Base-by-base conservation (phyloP, 1,140 invertebrate species). In the Zelostemma sp. region DNA sequence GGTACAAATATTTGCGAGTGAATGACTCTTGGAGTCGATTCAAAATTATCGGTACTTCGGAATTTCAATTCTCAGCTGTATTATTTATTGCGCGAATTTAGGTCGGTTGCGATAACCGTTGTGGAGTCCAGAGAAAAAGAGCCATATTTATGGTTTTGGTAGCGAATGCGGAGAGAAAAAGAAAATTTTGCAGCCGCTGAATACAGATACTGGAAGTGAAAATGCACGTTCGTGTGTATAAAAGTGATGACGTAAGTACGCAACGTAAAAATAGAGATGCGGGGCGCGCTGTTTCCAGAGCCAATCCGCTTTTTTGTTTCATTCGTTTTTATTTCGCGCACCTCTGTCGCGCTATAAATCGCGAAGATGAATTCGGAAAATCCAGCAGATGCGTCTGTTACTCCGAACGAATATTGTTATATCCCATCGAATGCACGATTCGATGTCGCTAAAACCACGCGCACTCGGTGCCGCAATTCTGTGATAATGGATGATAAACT, bases 191-290 rank as follows among this genome's bases (percentile, higher is more conserved):
- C 38, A 28, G 38, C 57, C 41, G 58, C 41, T 25, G 12, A 14
- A 54, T 38, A 61, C 28, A 61, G 40, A 55, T 48, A 49, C 46
- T 50, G 38, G 45, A 38, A 56, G 56, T 33, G 18, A 15, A n/a
- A 40, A 35, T 51, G 0, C 35, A 11, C 35, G 15, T 50, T 33
- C n/a, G n/a, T 50, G 54, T 11, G 43, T 17, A 21, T 31, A 15
- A 9, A 61, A 45, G 46, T 12, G 60, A 63, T 63, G 60, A 63
- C 60, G 60, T 56, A 63, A 63, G 51, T 19, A 19, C 14, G 28
- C 38, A 40, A 12, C 38, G 61, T 31, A 25, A 58, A 64, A 64
- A 57, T 57, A 46, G 47, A 19, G 33, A 46, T 51, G 56, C 45
- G 55, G 49, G 17, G 41, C 47, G 14, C 21, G 46, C 54, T 51